Evolutionary conservation across 2,888 invertebrate genomes (phyloP).

Genomic region (Lepidochrysops patricia): DNA sequence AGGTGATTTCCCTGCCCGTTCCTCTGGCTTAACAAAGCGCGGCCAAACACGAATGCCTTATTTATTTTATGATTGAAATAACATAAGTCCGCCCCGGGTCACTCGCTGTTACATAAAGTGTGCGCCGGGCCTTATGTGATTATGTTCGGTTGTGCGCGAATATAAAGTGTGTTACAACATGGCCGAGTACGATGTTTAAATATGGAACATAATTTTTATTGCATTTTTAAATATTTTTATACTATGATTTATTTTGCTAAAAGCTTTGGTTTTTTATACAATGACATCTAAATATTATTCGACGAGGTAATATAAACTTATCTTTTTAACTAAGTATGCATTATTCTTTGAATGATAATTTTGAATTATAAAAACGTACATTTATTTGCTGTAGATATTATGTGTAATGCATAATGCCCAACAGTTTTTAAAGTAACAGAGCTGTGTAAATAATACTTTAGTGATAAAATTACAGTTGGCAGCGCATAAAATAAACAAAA

Average conservation of each 20-base stretch:
- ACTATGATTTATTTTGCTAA: no score
- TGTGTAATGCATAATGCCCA: no score
- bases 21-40: constrained; percentile 28
- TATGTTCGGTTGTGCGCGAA: background rate
- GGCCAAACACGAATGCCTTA: constrained; percentile 27
- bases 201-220: background rate
- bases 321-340: background rate
- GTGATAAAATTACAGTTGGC: background rate
- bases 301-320: no score
- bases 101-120: constrained; percentile 8
- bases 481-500: background rate
- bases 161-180: background rate
- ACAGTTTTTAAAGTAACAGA: no score
- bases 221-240: background rate
- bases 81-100: constrained; percentile 20
- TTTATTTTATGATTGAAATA: constrained; percentile 32
- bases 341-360: background rate
- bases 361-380: background rate
- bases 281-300: no score
- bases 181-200: background rate
- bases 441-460: no score
- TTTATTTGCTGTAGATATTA: no score
- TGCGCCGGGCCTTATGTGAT: constrained; percentile 3
- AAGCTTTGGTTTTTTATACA: no score
- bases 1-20: constrained; percentile 24